Conservation (phyloP, 2,113 vertebrate genomes). For the Malurus alboscapulatus region DNA sequence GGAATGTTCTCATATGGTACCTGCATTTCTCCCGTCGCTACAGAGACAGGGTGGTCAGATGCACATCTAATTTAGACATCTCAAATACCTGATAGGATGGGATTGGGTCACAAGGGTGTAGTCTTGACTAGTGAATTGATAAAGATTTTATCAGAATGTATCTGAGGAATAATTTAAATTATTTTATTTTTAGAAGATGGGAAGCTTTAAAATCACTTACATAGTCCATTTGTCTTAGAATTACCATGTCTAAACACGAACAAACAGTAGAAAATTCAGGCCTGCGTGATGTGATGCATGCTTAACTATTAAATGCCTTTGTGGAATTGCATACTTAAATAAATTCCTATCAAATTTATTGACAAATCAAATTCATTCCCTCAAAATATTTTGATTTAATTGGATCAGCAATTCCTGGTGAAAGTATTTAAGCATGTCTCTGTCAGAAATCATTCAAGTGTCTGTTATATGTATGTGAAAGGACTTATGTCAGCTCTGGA, state of each 20-base stretch:
- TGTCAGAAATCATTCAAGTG: neutral
- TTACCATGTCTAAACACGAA: neutral
- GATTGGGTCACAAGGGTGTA: neutral
- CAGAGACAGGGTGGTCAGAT: neutral
- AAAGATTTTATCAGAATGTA: neutral
- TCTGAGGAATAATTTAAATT: neutral
- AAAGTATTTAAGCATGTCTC: neutral
- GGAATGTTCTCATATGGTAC: rapidly evolving
- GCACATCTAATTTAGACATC: neutral
- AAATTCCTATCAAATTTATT: neutral
- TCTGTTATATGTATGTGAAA: rapidly evolving
- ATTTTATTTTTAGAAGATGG: neutral
- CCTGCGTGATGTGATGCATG: neutral
- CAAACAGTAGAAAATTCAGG: neutral
- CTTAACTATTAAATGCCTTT: neutral
- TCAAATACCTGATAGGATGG: neutral
- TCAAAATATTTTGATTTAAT: neutral
- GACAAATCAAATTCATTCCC: neutral
- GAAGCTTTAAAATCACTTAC: neutral
- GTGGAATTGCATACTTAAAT: neutral
- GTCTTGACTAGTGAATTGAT: neutral
- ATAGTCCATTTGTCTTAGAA: neutral
- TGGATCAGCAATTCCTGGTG: neutral
- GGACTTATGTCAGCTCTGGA: neutral
- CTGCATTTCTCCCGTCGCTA: neutral